These are phyloP conservation scores for Meta bourneti DNA, from an alignment of 2,888 invertebrate genomes.

Conservation along the genomic window DNA sequence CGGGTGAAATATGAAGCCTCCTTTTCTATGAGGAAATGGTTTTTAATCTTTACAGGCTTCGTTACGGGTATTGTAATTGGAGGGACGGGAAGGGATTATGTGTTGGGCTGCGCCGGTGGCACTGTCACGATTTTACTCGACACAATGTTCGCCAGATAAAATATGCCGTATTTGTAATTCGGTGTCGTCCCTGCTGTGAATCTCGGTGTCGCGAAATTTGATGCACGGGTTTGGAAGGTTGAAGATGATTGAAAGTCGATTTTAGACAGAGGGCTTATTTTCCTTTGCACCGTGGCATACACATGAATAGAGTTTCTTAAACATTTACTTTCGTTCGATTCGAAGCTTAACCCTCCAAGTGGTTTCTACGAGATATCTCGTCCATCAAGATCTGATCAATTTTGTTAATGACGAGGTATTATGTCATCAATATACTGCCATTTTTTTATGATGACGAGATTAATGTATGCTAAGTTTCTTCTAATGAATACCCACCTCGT, in stretches of 20 bases:
- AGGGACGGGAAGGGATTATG: not conserved
- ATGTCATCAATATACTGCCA: too few relatives aligned
- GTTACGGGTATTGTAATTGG: slow-evolving; percentile 47
- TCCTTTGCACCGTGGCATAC: not conserved
- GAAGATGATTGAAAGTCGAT: not conserved
- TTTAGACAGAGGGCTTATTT: not conserved
- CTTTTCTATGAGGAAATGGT: slow-evolving; percentile 12
- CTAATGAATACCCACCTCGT: too few relatives aligned
- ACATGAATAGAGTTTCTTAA: too few relatives aligned
- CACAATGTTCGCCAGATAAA: not conserved
- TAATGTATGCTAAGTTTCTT: too few relatives aligned
- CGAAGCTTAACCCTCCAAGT: too few relatives aligned
- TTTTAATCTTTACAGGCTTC: slow-evolving; percentile 58
- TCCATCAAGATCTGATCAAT: too few relatives aligned
- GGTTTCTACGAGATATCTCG: too few relatives aligned
- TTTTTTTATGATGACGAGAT: too few relatives aligned
- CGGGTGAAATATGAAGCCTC: slow-evolving; percentile 57
- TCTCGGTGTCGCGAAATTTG: not conserved
- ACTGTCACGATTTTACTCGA: not conserved
- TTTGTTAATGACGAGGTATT: too few relatives aligned
- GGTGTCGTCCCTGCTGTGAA: not conserved
- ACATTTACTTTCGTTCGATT: too few relatives aligned
- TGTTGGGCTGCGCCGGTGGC: not conserved
- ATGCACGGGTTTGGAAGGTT: not conserved
- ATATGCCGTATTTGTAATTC: not conserved